These are phyloP conservation scores for Tanypteryx hageni DNA, from an alignment of 2,888 invertebrate genomes.

Conservation along the genomic window DNA sequence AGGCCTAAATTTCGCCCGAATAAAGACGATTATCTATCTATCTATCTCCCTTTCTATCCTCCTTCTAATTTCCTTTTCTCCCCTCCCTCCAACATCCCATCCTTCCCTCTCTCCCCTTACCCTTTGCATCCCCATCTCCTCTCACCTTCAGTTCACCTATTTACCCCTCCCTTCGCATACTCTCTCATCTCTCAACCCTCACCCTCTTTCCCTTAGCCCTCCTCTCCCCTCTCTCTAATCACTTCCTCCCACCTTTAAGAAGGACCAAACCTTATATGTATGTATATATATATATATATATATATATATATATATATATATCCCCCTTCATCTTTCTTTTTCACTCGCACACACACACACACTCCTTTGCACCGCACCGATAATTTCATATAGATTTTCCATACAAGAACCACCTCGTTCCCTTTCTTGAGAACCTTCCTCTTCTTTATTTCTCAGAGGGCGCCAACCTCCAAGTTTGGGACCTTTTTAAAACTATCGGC, in stretches of 20 bases:
- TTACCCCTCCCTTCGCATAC: background rate
- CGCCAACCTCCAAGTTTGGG: background rate
- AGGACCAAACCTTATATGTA: background rate
- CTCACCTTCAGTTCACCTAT: background rate
- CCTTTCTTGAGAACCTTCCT: background rate
- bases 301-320: no score
- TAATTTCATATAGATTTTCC: slow-evolving; percentile 59
- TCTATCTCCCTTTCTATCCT: background rate
- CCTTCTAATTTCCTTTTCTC: background rate
- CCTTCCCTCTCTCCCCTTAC: background rate
- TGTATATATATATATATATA: no score
- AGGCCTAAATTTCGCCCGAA: no score
- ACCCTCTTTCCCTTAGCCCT: background rate
- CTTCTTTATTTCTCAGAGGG: background rate
- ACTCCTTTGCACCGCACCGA: slow-evolving; percentile 15
- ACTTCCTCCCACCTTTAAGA: background rate
- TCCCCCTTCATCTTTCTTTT: no score
- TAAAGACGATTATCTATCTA: no score
- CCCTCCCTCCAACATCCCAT: background rate
- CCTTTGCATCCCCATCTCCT: no score
- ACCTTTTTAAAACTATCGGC: slow-evolving; percentile 49
- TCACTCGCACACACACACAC: no score
- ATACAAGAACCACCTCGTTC: slow-evolving; percentile 21
- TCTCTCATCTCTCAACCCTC: background rate
- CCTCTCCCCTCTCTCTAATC: background rate